Evolutionary conservation across 2,113 vertebrate genomes (phyloP).

Genomic region (Petromus typicus): DNA sequence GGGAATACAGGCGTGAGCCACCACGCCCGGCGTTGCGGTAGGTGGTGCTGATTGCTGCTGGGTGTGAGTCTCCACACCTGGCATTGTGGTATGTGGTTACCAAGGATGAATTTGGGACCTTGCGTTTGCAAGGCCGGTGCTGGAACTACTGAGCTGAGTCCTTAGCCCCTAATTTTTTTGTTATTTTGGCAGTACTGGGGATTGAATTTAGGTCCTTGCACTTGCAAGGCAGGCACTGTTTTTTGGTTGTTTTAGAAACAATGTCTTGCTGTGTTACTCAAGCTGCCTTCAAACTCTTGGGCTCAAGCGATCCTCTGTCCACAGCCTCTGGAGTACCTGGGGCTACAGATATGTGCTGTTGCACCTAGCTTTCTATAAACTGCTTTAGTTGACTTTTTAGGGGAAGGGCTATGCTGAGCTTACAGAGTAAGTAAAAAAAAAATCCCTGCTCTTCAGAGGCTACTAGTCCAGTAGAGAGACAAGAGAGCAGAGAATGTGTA

Average conservation of each 20-base stretch:
- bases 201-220: no score
- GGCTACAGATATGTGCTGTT: neutral
- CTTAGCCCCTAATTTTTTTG: no score
- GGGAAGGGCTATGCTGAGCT: neutral
- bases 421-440: conserved; percentile 1
- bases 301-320: neutral
- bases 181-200: no score
- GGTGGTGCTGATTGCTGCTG: no score
- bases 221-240: no score
- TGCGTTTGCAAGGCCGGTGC: no score
- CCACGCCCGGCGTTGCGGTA: no score
- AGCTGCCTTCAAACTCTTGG: neutral
- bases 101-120: no score
- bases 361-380: neutral
- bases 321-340: neutral
- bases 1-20: no score
- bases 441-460: neutral
- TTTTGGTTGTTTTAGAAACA: neutral
- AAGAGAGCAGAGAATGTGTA: neutral
- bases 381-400: neutral
- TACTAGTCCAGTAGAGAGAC: neutral
- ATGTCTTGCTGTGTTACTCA: neutral
- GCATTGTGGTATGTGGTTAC: no score
- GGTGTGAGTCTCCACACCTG: no score
- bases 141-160: no score